Evolutionary conservation across 2,888 invertebrate species (phyloP), one percentile per base, ranked within the genome.

Genomic region (Acanthosepion lycidas): DNA sequence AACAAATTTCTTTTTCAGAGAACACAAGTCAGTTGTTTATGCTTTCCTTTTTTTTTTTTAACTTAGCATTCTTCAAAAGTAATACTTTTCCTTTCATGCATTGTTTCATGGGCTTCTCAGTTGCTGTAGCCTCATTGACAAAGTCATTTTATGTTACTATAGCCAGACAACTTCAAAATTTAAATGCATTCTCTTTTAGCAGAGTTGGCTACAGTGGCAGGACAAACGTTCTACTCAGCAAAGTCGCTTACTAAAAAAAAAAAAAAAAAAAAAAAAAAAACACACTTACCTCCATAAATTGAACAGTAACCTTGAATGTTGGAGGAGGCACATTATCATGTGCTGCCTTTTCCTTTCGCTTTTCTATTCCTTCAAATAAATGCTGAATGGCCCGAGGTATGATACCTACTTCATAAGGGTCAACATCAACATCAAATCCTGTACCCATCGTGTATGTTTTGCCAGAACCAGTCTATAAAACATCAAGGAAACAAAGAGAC

Each of bases 361-460:
- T 97, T 91, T 98, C 98, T 94, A 97, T 97, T 92, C 97, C 97
- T 78, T 98, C 98, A 97, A 99, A 99, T 94, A 99, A 98, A 96
- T 99, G 99, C 92, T 98, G 98, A 96, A 99, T 99, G 6, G 99
- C 99, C 94, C 99, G 98, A 0, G 99, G 99, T 96, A 99, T 99
- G 96, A 99, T 99, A 51, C 99, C 99, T 94, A 98, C 97, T 96
- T 98, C 98, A 94, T 98, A 98, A 59, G 95, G 98, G 18, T 96
- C 95, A 59, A 98, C 97, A 95, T 98, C 98, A 95, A 98, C 98
- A 96, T 99, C 99, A 98, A 99, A 99, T 12, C 99, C 99, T 33
- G 99, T 99, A 94, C 99, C 99, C 99, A 99, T 99, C 6, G 99
- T 99, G 97, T 99, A 99, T 0, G 99, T 99, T 98, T 99, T 99